phyloP scores from a whole-genome alignment of 1,140 invertebrate genomes.

The Gonioctena quinquepunctata region DNA sequence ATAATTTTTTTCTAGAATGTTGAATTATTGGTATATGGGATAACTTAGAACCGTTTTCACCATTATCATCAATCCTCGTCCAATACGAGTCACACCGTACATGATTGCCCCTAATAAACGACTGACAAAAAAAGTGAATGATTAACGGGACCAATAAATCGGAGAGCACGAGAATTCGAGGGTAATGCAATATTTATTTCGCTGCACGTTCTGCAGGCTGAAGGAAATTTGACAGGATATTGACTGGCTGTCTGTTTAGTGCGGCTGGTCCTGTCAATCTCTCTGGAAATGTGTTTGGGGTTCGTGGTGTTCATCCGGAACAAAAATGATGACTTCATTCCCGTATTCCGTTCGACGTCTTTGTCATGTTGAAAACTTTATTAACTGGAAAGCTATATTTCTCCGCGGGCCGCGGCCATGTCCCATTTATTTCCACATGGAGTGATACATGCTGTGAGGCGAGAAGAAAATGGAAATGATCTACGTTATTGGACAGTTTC shows the following conservation, averaged over 20 bases:
- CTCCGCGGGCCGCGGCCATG: background rate
- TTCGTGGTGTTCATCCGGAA: background rate
- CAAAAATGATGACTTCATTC: background rate
- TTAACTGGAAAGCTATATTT: background rate
- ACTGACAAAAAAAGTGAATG: background rate
- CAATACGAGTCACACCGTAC: no score
- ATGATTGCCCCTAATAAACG: background rate
- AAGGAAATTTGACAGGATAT: constrained; percentile 11
- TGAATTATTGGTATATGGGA: no score
- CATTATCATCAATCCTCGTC: no score
- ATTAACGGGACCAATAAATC: constrained; percentile 3
- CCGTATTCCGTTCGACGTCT: background rate
- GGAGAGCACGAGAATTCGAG: background rate
- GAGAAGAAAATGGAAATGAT: no score
- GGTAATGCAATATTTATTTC: constrained; percentile 9
- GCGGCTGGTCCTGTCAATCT: constrained; percentile 7
- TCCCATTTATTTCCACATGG: no score
- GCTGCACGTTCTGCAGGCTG: background rate
- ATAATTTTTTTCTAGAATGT: no score
- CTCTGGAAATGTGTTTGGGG: background rate
- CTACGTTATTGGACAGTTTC: no score
- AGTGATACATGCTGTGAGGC: no score
- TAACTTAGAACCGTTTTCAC: no score
- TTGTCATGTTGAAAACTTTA: background rate
- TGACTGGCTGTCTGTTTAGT: constrained; percentile 9